Percentiles rank a stretch among this genome's conserved stretches.
phyloP scores from a whole-genome alignment of 2,888 invertebrate genomes.

The Sepioteuthis lessoniana region DNA sequence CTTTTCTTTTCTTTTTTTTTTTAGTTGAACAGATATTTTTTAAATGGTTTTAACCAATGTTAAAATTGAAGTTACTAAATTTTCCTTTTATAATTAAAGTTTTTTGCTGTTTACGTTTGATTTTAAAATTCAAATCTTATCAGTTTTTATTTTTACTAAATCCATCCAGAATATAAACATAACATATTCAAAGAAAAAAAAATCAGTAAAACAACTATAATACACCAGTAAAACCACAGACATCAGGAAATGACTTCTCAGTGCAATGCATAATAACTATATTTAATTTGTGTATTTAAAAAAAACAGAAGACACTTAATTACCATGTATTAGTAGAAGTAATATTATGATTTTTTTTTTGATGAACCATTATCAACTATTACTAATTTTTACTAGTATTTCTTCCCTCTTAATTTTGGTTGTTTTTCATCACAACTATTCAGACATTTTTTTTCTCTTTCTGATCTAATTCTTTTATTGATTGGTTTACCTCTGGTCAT shows the following conservation, averaged over 20 bases:
- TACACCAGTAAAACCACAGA: neutral
- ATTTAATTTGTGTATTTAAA: neutral
- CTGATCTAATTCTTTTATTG: too few species aligned
- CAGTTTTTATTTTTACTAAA: neutral
- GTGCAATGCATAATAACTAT: neutral
- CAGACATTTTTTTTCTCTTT: too few species aligned
- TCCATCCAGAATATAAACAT: neutral
- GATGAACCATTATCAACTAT: too few species aligned
- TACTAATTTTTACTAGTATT: too few species aligned
- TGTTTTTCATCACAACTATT: too few species aligned
- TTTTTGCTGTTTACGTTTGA: neutral
- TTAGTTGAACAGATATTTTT: neutral
- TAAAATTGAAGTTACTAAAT: neutral
- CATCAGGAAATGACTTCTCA: neutral
- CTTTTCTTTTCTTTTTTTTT: too few species aligned
- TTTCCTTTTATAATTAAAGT: neutral
- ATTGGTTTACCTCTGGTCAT: too few species aligned
- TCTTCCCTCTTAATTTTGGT: too few species aligned
- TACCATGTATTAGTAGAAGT: too few species aligned
- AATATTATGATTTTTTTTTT: too few species aligned
- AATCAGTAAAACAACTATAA: neutral
- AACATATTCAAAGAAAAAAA: neutral
- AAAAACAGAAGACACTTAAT: neutral
- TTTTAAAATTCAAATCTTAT: neutral
- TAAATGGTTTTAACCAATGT: too few species aligned